phyloP scores from a whole-genome alignment of 2,113 vertebrate species.

The Bos indicus region DNA sequence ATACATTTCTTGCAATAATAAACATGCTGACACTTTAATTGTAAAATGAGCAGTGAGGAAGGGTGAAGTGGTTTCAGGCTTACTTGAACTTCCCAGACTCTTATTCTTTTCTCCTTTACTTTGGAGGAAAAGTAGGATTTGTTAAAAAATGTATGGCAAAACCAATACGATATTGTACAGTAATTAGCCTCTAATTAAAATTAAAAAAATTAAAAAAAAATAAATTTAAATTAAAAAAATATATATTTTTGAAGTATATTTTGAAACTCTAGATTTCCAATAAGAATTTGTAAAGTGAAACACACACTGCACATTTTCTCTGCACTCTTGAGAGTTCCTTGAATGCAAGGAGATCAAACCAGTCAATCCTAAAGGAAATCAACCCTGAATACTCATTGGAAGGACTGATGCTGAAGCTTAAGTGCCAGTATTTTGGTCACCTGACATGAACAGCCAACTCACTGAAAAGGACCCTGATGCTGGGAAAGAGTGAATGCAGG shows the following conservation, averaged over 20 bases:
- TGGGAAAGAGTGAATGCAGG: background rate
- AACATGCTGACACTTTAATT: background rate
- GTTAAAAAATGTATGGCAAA: background rate
- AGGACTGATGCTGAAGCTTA: background rate
- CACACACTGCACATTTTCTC: background rate
- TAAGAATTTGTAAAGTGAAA: background rate
- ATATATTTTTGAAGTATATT: background rate
- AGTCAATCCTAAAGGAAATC: background rate
- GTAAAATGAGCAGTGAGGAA: background rate
- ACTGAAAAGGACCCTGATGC: background rate
- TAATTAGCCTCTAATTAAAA: too few relatives aligned
- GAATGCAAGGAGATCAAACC: background rate
- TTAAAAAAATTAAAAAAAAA: background rate
- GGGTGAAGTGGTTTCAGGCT: background rate
- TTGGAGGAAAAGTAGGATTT: background rate
- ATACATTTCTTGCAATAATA: background rate
- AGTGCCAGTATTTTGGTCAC: background rate
- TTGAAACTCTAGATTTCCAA: background rate
- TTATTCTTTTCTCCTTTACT: background rate
- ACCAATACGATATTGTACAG: too few relatives aligned
- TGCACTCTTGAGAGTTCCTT: background rate
- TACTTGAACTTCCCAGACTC: fast-evolving
- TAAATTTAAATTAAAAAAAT: background rate
- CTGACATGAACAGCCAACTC: background rate
- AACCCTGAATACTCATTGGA: background rate